Evolutionary conservation across 2,888 invertebrate species (phyloP), one percentile per base, ranked within the genome.

Genomic region (Apotomis capreana): DNA sequence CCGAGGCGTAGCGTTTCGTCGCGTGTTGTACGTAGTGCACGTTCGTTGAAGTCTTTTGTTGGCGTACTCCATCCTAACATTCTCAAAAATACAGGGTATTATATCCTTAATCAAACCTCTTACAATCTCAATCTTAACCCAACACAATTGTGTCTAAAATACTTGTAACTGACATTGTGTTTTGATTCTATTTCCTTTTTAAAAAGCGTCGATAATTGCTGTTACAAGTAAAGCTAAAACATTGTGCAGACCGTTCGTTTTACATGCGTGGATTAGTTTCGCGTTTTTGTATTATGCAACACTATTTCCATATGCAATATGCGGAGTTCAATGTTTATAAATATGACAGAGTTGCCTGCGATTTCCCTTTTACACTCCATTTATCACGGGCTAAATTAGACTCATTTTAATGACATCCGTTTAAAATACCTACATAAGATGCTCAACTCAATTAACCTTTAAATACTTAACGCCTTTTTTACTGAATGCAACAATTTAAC

Each of bases 21-120:
- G 74, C 74, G 76, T 57, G 55, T 65, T 46, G 55, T 57, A 57
- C 77, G 70, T 77, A 75, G 80, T 81, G 83, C n/a, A 55, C 69
- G 74, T 63, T 68, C 89, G 87, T 89, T 89, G 85, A 89, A 84
- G 84, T 89, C 89, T 90, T 88, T 89, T 87, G 81, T 87, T 81
- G 69, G 78, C 51, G 70, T 68, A 73, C 68, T 73, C 57, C 52
- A 73, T 76, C 76, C 76, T 73, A 76, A 69, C 70, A 74, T 74
- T 69, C 67, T 71, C 70, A 75, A 73, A 70, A 73, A 37, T 60
- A 52, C 49, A 36, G 15, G 54, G 52, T 15, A n/a, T 46, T 65
- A 65, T 55, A 46, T 65, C 5, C 55, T 26, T 46, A 65, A 65
- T 65, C 4, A 15, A 57, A 36, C 46, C 44, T 5, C n/a, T 55